These are phyloP conservation scores for Xerus inauris DNA, from an alignment of 2,113 vertebrate genomes.

Conservation along the genomic window DNA sequence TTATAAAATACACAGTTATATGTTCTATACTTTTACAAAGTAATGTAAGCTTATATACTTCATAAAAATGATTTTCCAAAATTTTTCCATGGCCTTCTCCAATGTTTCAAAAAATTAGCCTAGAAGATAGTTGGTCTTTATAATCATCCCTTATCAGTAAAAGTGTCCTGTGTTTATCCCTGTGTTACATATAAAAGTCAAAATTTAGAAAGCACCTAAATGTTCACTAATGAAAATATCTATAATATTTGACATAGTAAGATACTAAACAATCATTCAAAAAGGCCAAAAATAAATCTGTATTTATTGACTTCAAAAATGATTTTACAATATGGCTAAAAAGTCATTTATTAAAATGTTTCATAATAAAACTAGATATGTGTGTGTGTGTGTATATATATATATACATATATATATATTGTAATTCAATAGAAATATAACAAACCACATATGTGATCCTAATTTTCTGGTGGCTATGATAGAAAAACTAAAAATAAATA, in stretches of 20 bases:
- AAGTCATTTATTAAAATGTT: constrained; percentile 11
- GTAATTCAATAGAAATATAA: background rate
- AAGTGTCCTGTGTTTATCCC: background rate
- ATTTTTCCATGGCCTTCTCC: background rate
- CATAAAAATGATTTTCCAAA: background rate
- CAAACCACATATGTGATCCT: background rate
- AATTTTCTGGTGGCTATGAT: background rate
- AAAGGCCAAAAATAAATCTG: background rate
- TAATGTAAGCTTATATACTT: background rate
- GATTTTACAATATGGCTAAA: background rate
- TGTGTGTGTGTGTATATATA: too few relatives aligned
- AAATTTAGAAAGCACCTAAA: constrained; percentile 17
- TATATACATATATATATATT: too few relatives aligned
- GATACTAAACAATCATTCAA: background rate
- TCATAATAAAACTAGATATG: background rate
- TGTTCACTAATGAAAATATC: background rate
- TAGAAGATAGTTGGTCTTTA: background rate
- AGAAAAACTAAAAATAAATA: constrained; percentile 25
- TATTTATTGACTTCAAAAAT: background rate
- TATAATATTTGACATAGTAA: background rate
- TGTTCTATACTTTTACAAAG: background rate
- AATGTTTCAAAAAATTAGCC: background rate
- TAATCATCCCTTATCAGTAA: background rate
- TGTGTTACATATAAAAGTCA: background rate
- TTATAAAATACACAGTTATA: background rate